These are phyloP conservation scores for Pedionomus torquatus DNA, from an alignment of 2,113 vertebrate species.

Conservation along the genomic window DNA sequence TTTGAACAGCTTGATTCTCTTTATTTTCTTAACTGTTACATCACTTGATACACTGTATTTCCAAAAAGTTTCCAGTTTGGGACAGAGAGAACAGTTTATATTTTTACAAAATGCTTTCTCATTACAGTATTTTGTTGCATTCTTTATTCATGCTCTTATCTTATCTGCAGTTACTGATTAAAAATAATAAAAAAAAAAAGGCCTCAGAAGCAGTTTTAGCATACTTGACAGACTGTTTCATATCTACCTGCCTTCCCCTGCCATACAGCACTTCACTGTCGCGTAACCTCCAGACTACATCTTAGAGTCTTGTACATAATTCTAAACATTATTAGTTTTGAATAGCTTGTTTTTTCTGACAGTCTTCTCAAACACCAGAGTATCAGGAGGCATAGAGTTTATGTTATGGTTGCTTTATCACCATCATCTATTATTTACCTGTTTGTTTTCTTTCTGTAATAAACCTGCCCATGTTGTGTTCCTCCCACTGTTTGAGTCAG, in stretches of 20 bases:
- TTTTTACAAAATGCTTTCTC: not conserved
- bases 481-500: not conserved
- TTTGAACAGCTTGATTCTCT: constrained; percentile 34
- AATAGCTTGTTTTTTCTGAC: not conserved
- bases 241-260: not conserved
- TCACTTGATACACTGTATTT: not conserved
- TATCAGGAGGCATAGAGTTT: not conserved
- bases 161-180: not conserved
- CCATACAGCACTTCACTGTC: not conserved
- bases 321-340: not conserved
- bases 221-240: not conserved
- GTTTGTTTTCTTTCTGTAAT: not conserved
- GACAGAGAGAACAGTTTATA: not conserved
- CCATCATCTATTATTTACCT: not conserved
- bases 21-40: constrained; percentile 37
- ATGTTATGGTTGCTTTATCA: not conserved
- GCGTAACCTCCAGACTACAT: not conserved
- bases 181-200: not conserved
- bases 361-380: not conserved
- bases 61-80: not conserved
- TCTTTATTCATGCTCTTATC: constrained; percentile 14
- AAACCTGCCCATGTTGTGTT: not conserved
- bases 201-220: not conserved
- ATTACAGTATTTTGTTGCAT: not conserved
- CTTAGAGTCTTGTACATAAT: not conserved